Evolutionary conservation across 35 echinoderm and acorn worm genomes (phyloP).

Genomic region (Holothuria glaberrima): DNA sequence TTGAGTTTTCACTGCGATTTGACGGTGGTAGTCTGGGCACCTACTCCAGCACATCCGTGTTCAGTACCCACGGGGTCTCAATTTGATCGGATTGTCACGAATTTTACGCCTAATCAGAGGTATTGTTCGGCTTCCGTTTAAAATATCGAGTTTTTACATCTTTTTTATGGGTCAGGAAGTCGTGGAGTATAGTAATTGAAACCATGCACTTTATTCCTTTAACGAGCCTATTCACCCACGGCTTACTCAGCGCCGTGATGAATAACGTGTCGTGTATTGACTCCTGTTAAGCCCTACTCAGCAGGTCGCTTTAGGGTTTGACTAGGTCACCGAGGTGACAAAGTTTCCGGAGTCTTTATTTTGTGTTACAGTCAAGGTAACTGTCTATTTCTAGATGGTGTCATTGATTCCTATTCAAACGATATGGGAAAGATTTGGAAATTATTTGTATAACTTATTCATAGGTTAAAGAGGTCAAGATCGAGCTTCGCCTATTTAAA

Average conservation of each 20-base stretch:
- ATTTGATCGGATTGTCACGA: too few species aligned
- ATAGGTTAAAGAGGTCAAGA: slow-evolving; percentile 41
- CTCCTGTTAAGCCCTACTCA: slow-evolving; percentile 36
- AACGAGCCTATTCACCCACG: slow-evolving; percentile 27
- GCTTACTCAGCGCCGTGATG: neutral
- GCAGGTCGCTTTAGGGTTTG: slow-evolving; percentile 34
- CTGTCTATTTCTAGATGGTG: neutral
- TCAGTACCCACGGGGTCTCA: too few species aligned
- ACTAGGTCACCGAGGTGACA: slow-evolving; percentile 13
- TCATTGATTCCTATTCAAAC: neutral
- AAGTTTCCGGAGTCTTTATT: slow-evolving; percentile 16
- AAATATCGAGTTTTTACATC: slow-evolving; percentile 32
- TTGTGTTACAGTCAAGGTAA: slow-evolving; percentile 32
- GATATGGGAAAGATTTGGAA: slow-evolving; percentile 13
- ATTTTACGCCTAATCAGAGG: slow-evolving; percentile 10
- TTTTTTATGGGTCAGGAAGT: slow-evolving; percentile 29
- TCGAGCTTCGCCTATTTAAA: neutral
- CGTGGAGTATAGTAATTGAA: slow-evolving; percentile 40
- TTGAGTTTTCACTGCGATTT: too few species aligned
- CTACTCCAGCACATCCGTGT: too few species aligned
- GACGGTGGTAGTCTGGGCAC: too few species aligned
- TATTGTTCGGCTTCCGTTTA: slow-evolving; percentile 34
- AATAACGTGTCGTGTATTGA: slow-evolving; percentile 34
- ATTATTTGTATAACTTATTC: slow-evolving; percentile 42
- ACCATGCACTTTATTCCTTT: slow-evolving; percentile 37